Conservation (phyloP, 2,888 invertebrate genomes). For the Carabus problematicus region DNA sequence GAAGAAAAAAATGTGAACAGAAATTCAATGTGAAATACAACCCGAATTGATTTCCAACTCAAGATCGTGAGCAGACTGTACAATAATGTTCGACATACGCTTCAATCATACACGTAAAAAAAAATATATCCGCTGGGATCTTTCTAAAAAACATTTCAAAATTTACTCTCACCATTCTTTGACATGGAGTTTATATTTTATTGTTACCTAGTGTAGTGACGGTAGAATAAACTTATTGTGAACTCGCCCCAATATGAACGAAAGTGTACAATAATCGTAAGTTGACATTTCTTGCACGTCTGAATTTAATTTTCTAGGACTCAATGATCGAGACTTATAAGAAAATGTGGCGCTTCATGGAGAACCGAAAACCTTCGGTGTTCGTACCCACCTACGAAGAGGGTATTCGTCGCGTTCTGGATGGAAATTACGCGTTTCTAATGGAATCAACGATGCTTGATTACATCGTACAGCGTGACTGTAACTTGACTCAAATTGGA, state of each 20-base stretch:
- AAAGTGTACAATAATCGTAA: too few relatives aligned
- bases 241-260: too few relatives aligned
- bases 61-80: constrained; percentile 24
- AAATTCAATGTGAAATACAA: constrained; percentile 38
- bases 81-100: too few relatives aligned
- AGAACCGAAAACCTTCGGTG: constrained; percentile 71
- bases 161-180: too few relatives aligned
- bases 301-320: too few relatives aligned
- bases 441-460: constrained; percentile 92
- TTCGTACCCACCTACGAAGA: constrained; percentile 79
- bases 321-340: constrained; percentile 81
- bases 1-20: constrained; percentile 32
- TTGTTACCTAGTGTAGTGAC: too few relatives aligned
- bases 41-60: constrained; percentile 35
- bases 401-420: constrained; percentile 77
- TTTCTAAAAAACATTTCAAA: too few relatives aligned
- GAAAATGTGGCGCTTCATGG: constrained; percentile 86
- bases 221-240: too few relatives aligned
- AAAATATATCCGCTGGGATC: too few relatives aligned
- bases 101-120: too few relatives aligned
- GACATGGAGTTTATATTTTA: too few relatives aligned
- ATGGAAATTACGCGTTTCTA: constrained; percentile 85
- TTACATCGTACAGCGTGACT: constrained; percentile 81
- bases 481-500: constrained; percentile 87
- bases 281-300: too few relatives aligned